phyloP scores from a whole-genome alignment of 2,888 invertebrate species.

The Hipparchia sbordonii region DNA sequence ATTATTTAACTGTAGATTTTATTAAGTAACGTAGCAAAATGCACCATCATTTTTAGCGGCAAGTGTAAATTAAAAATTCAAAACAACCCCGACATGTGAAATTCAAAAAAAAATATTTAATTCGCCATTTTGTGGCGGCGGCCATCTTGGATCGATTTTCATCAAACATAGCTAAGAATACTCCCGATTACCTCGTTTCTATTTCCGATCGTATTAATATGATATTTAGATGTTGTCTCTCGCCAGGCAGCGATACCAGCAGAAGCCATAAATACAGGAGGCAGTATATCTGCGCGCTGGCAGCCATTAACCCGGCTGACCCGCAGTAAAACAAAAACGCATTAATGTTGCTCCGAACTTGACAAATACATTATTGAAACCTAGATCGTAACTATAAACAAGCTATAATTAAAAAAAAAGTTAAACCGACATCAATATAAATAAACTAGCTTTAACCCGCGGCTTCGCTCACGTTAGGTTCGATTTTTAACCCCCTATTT shows the following conservation, averaged over 20 bases:
- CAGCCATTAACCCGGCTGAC: slow-evolving; percentile 10
- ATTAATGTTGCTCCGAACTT: neutral
- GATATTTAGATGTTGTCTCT: neutral
- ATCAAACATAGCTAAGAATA: too few species aligned
- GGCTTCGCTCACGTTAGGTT: too few species aligned
- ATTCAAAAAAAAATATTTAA: too few species aligned
- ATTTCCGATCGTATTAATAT: neutral
- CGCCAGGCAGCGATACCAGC: neutral
- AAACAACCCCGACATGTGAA: too few species aligned
- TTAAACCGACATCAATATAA: neutral
- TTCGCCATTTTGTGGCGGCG: too few species aligned
- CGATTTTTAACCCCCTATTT: too few species aligned
- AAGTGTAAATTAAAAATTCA: too few species aligned
- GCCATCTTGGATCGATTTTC: too few species aligned
- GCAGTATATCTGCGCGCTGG: neutral
- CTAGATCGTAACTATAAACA: neutral
- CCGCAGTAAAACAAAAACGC: slow-evolving; percentile 13
- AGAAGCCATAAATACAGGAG: neutral
- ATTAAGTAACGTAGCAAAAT: neutral
- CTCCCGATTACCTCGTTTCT: neutral
- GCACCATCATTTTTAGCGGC: neutral
- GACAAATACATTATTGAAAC: neutral
- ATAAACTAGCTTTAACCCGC: too few species aligned
- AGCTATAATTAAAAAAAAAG: neutral
- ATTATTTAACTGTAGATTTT: neutral